These are phyloP conservation scores for Galerucella calmariensis DNA, from an alignment of 2,888 invertebrate species.

Conservation along the genomic window DNA sequence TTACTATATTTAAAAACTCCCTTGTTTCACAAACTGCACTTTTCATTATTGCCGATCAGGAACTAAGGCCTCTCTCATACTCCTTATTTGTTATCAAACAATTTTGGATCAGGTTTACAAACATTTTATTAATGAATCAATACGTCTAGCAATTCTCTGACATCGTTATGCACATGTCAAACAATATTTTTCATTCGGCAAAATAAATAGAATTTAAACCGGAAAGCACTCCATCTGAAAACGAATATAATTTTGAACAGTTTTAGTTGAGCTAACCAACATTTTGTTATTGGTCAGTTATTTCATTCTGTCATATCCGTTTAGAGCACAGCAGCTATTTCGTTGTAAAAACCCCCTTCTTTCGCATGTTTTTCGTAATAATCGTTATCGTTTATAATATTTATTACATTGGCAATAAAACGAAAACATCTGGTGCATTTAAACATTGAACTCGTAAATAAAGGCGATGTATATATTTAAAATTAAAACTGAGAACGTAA, in stretches of 20 bases:
- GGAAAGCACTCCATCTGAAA: background rate
- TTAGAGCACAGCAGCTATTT: background rate
- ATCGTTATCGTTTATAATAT: slow-evolving; percentile 13
- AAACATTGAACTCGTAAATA: slow-evolving; percentile 22
- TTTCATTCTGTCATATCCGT: background rate
- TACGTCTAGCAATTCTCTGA: no score
- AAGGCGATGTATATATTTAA: slow-evolving; percentile 5
- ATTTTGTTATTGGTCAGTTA: background rate
- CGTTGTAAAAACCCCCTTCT: background rate
- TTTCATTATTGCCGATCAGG: no score
- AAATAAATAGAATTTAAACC: no score
- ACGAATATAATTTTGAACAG: background rate
- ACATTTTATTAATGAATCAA: no score
- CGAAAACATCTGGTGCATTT: slow-evolving; percentile 27
- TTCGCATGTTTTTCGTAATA: background rate
- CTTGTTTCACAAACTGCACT: no score
- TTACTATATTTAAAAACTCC: no score
- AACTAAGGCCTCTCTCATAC: no score
- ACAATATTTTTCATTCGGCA: no score
- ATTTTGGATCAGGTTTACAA: no score
- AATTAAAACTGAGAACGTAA: slow-evolving; percentile 18
- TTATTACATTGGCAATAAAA: slow-evolving; percentile 30
- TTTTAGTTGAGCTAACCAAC: background rate
- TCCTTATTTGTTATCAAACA: no score
- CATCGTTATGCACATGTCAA: no score